phyloP scores from a whole-genome alignment of 37 sponge, comb jelly and placozoan genomes.

The Halisarca cf. caerulea region DNA sequence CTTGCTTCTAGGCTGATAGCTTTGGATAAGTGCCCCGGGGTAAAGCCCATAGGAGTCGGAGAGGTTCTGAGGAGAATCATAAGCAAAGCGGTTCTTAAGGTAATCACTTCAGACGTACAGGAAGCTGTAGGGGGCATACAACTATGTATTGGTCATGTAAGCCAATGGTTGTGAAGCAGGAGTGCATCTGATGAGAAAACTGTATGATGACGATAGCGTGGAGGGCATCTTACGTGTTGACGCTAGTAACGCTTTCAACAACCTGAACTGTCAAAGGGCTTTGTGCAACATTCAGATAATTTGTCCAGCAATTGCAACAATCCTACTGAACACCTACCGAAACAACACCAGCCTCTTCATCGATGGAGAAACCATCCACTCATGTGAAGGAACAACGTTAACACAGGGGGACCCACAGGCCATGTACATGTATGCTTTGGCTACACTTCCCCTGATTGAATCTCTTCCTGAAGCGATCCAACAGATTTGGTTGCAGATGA shows the following conservation, averaged over 20 bases:
- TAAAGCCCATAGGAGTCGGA: too few species aligned
- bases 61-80: background rate
- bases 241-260: too few species aligned
- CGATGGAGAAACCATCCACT: background rate
- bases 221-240: background rate
- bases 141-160: background rate
- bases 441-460: background rate
- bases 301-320: background rate
- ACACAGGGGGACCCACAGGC: conserved; percentile 1
- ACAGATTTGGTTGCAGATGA: background rate
- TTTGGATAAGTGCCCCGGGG: background rate
- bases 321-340: background rate
- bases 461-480: background rate
- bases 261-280: too few species aligned
- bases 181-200: background rate
- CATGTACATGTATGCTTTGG: conserved; percentile 1
- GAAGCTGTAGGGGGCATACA: background rate
- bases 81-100: background rate
- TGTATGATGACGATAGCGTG: background rate
- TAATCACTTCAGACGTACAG: background rate
- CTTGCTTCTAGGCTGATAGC: background rate
- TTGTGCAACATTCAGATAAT: background rate
- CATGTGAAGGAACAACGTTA: background rate
- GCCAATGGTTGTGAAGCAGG: conserved; percentile 1
- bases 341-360: background rate